phyloP scores from a whole-genome alignment of 2,888 invertebrate genomes.

The Cecidostiba fungosa region DNA sequence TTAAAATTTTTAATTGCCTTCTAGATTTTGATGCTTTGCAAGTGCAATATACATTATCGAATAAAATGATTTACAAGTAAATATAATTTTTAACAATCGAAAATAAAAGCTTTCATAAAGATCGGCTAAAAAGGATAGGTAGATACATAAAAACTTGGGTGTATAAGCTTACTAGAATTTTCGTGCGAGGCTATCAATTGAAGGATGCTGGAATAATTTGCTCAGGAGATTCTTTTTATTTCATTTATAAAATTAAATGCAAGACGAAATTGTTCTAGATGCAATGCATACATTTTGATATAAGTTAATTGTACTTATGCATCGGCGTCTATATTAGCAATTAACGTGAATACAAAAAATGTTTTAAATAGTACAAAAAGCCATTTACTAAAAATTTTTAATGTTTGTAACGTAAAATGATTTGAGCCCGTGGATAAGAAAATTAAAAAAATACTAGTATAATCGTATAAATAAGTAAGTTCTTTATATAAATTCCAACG shows the following conservation, averaged over 20 bases:
- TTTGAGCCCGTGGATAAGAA: slow-evolving; percentile 9
- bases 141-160: slow-evolving; percentile 21
- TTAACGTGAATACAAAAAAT: not conserved
- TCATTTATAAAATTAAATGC: not conserved
- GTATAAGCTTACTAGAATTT: slow-evolving; percentile 29
- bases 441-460: slow-evolving; percentile 19
- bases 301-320: slow-evolving; percentile 33
- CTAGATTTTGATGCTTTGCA: not conserved
- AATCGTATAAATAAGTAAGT: slow-evolving; percentile 17
- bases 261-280: not conserved
- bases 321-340: not conserved
- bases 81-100: not conserved
- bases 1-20: slow-evolving; percentile 3
- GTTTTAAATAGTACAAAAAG: not conserved
- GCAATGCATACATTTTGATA: slow-evolving; percentile 18
- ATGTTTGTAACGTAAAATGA: not conserved
- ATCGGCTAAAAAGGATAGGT: slow-evolving; percentile 5
- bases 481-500: slow-evolving; percentile 48
- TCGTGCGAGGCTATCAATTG: slow-evolving; percentile 1
- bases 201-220: slow-evolving; percentile 55
- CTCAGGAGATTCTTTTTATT: slow-evolving; percentile 44
- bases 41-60: not conserved
- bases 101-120: slow-evolving; percentile 44
- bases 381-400: slow-evolving; percentile 18
- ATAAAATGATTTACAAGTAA: not conserved